Conservation (phyloP, 2,113 vertebrate species). For the Ceyx cyanopectus region DNA sequence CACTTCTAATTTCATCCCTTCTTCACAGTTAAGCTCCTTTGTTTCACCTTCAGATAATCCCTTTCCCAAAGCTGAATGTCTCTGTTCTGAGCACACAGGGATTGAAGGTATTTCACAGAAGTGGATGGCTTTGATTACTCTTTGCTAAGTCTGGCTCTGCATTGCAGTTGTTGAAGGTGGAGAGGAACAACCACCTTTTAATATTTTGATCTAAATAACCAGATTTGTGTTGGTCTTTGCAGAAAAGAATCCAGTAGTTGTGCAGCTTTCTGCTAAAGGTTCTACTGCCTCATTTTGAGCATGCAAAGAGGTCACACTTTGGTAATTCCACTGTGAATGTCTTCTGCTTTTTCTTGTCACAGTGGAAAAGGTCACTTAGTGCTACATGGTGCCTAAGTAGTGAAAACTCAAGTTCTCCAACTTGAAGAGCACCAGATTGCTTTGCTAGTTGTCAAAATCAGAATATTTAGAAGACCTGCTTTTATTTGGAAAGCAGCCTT, state of each 20-base stretch:
- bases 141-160: background rate
- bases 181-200: background rate
- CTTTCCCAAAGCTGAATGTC: background rate
- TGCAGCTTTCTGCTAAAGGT: background rate
- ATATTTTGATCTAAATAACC: background rate
- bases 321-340: background rate
- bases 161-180: background rate
- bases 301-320: background rate
- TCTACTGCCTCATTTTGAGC: background rate
- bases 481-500: background rate
- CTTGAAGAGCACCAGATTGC: background rate
- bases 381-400: background rate
- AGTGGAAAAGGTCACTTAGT: background rate
- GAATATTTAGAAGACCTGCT: background rate
- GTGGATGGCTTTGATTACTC: background rate
- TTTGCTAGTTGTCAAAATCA: background rate
- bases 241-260: background rate
- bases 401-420: background rate
- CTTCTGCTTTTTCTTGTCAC: background rate
- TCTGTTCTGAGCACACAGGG: background rate
- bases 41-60: slow-evolving; percentile 26
- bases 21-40: background rate
- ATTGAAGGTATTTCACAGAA: background rate
- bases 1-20: background rate
- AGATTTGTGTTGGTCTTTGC: background rate